phyloP scores from a whole-genome alignment of 2,113 vertebrate genomes.

The Engraulis encrasicolus region DNA sequence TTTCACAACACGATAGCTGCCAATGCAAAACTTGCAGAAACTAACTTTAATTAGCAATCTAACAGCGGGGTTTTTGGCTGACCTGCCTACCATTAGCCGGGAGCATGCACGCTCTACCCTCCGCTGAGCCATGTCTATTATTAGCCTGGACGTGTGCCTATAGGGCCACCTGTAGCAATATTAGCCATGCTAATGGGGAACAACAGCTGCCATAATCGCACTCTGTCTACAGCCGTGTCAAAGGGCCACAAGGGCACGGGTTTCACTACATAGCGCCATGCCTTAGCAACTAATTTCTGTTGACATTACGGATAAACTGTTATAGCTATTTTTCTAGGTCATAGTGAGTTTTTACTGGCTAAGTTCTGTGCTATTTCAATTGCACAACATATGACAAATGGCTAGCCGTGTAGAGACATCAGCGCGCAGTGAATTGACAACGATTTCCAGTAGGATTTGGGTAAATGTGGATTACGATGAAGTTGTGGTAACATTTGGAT shows the following conservation, averaged over 20 bases:
- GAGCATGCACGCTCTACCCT: not conserved
- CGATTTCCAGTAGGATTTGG: not conserved
- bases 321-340: not conserved
- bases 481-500: not conserved
- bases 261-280: not conserved
- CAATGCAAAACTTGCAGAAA: not conserved
- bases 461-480: not conserved
- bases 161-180: constrained; percentile 1
- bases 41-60: not conserved
- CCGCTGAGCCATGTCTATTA: not conserved
- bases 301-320: not conserved
- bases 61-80: not conserved
- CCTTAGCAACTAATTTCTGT: not conserved
- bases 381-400: not conserved
- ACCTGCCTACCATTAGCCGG: not conserved
- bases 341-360: too few species aligned
- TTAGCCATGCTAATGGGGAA: not conserved
- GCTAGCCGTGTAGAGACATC: not conserved
- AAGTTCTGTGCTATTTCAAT: too few species aligned
- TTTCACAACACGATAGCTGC: too few species aligned
- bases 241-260: not conserved
- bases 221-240: not conserved
- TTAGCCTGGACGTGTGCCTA: not conserved
- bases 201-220: not conserved
- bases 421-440: not conserved